Evolutionary conservation across 2,888 invertebrate genomes (phyloP), one percentile per base, ranked within the genome.

Genomic region (Punctoribates punctum): DNA sequence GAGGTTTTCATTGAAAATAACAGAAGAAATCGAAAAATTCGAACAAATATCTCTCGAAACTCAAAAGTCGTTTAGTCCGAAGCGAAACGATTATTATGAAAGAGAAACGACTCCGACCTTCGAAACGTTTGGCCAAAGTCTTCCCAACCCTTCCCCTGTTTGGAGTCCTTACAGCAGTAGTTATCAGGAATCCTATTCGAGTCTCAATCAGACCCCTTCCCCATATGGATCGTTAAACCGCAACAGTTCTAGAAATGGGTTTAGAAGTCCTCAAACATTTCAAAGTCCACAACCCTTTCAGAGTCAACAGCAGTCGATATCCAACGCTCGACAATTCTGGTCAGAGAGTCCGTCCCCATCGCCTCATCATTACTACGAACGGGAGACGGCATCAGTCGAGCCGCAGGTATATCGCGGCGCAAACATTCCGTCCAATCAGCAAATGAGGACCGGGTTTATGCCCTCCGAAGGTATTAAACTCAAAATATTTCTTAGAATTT

Each of bases 21-120:
- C 46, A 75, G 75, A 75, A 27, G 75, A 72, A 27, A 75, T 75
- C 51, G 75, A 72, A 46, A 73, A 72, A 27, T 75, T 75, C 29
- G 75, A 75, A 62, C 48, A 51, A 46, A 72, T 75, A 17, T 70
- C 67, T 1, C 75, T 72, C 25, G 75, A 73, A 73, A 73, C 73
- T 17, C 57, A 74, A 48, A 11, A 67, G 29, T 67, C 67, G 6
- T 42, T 67, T n/a, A n/a, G n/a, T 1, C 38, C 17, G 15, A 62
- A 27, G 3, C 62, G 62, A 62, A 17, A 27, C 29, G 27, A 34
- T 27, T n/a, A 17, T 20, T 6, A 8, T 11, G 8, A 9, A 9
- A 9, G 42, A 27, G 17, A 29, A 62, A 62, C 29, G 9, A 62
- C 29, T 6, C 27, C 29, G 29, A 62, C 62, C 15, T 62, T 62